phyloP scores from a whole-genome alignment of 2,113 vertebrate species.

The Halcyon malimbica region DNA sequence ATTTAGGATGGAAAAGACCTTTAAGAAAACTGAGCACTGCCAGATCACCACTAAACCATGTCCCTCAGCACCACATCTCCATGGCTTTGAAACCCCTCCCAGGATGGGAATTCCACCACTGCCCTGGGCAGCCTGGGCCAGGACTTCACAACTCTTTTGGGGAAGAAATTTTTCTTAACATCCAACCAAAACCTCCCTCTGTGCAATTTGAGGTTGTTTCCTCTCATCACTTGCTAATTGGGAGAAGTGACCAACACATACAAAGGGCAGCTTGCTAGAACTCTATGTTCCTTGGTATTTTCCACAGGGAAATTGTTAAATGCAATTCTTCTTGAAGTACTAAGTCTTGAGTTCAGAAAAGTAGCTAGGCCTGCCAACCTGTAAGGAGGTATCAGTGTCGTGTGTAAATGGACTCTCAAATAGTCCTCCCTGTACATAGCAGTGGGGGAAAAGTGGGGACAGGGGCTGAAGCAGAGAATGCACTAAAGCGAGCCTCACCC shows the following conservation, averaged over 20 bases:
- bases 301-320: background rate
- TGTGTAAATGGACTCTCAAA: background rate
- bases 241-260: background rate
- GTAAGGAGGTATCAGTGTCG: background rate
- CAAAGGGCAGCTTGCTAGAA: background rate
- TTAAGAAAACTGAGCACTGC: background rate
- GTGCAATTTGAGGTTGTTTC: background rate
- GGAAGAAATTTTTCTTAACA: background rate
- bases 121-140: background rate
- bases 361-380: background rate
- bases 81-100: background rate
- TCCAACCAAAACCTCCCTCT: background rate
- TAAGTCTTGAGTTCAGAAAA: background rate
- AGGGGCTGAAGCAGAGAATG: background rate
- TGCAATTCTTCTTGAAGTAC: background rate
- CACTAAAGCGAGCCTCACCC: background rate
- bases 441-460: background rate
- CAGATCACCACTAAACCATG: background rate
- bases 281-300: background rate
- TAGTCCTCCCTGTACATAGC: rapidly evolving
- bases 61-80: background rate
- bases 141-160: background rate
- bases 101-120: background rate
- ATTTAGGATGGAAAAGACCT: background rate
- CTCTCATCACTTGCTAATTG: background rate